Evolutionary conservation across 2,113 vertebrate species (phyloP).

Genomic region (Xerus inauris): DNA sequence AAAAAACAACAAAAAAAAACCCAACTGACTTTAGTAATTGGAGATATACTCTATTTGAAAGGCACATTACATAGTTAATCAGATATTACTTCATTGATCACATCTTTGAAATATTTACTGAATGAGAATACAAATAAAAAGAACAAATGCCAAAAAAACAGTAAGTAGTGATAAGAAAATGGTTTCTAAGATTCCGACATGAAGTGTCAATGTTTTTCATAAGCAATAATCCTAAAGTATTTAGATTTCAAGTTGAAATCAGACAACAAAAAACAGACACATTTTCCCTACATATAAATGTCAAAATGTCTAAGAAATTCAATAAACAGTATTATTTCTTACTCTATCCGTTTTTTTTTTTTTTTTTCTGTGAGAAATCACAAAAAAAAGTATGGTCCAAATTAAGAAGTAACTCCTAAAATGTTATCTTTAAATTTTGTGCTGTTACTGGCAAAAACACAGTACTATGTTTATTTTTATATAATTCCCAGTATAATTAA

Average conservation of each 20-base stretch:
- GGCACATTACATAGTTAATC: slow-evolving; percentile 52
- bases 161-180: background rate
- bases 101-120: slow-evolving; percentile 20
- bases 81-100: background rate
- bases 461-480: background rate
- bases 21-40: background rate
- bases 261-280: background rate
- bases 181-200: background rate
- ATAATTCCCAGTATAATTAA: slow-evolving; percentile 43
- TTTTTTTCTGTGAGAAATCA: slow-evolving; percentile 11
- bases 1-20: too few relatives aligned
- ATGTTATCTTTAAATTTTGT: slow-evolving; percentile 26
- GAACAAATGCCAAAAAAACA: slow-evolving; percentile 15
- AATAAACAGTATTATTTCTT: background rate
- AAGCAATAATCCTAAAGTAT: slow-evolving; percentile 26
- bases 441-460: background rate
- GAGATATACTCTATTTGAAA: background rate
- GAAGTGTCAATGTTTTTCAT: slow-evolving; percentile 41
- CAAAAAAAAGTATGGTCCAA: background rate
- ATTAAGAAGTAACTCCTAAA: slow-evolving; percentile 33
- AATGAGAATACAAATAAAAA: slow-evolving; percentile 15
- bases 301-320: background rate
- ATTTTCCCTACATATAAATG: background rate
- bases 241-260: background rate
- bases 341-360: background rate